Evolutionary conservation across 2,113 vertebrate species (phyloP).

Genomic region (Sorex fumeus): DNA sequence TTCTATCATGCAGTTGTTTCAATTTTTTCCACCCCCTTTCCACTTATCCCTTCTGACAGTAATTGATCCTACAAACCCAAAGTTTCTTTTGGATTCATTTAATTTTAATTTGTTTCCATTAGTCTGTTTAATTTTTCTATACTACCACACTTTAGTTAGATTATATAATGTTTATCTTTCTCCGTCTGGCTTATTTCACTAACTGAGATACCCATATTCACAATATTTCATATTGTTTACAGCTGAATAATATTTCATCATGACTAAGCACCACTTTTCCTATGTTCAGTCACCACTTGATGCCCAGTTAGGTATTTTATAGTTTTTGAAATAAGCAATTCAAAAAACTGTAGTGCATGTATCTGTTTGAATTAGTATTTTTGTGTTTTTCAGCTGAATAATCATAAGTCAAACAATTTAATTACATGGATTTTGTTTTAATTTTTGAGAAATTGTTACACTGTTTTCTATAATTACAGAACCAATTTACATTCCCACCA

Average conservation of each 20-base stretch:
- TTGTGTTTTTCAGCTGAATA: no score
- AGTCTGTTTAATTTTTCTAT: not conserved
- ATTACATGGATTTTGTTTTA: not conserved
- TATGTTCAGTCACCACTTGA: no score
- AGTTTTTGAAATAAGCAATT: no score
- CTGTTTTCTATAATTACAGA: not conserved
- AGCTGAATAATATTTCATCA: no score
- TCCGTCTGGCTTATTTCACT: not conserved
- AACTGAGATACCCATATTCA: not conserved
- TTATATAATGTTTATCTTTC: not conserved
- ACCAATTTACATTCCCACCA: not conserved
- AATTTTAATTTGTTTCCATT: not conserved
- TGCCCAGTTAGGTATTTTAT: no score
- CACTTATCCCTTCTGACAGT: not conserved
- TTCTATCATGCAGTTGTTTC: not conserved
- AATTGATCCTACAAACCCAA: not conserved
- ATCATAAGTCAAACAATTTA: not conserved
- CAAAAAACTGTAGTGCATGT: no score
- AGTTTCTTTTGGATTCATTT: not conserved
- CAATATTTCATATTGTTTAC: no score
- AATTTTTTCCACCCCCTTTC: not conserved
- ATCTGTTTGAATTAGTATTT: no score
- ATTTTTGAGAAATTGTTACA: not conserved
- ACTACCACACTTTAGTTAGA: not conserved
- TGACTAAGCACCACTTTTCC: no score